Conservation (phyloP, 2,113 vertebrate species). For the Protobothrops mucrosquamatus region DNA sequence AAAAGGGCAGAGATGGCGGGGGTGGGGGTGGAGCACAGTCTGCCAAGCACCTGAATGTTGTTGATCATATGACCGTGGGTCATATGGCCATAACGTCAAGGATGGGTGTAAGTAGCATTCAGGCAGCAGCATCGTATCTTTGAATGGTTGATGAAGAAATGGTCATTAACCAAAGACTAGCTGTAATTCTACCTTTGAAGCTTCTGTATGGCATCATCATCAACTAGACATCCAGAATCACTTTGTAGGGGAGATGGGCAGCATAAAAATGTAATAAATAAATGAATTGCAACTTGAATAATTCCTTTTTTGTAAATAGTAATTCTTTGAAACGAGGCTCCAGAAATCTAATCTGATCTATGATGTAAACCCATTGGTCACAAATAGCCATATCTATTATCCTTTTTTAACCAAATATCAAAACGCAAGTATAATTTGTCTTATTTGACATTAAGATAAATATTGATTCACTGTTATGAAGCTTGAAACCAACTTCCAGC, state of each 20-base stretch:
- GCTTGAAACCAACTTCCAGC: not conserved
- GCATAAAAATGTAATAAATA: no score
- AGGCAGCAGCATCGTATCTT: not conserved
- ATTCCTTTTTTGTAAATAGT: no score
- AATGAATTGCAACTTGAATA: no score
- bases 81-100: not conserved
- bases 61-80: not conserved
- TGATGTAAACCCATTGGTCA: no score
- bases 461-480: not conserved
- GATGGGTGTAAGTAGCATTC: not conserved
- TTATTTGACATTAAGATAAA: not conserved
- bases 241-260: no score
- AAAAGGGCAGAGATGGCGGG: not conserved
- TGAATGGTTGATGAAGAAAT: not conserved
- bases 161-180: not conserved
- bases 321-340: no score
- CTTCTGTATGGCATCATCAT: not conserved
- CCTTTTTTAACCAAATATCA: not conserved
- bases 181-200: not conserved
- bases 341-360: no score
- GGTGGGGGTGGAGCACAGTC: no score
- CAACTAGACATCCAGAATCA: not conserved
- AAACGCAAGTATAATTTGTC: not conserved
- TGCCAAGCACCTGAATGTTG: not conserved
- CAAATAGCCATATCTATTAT: no score